Evolutionary conservation across 2,888 invertebrate species (phyloP).

Genomic region (Xiphydria camelus): DNA sequence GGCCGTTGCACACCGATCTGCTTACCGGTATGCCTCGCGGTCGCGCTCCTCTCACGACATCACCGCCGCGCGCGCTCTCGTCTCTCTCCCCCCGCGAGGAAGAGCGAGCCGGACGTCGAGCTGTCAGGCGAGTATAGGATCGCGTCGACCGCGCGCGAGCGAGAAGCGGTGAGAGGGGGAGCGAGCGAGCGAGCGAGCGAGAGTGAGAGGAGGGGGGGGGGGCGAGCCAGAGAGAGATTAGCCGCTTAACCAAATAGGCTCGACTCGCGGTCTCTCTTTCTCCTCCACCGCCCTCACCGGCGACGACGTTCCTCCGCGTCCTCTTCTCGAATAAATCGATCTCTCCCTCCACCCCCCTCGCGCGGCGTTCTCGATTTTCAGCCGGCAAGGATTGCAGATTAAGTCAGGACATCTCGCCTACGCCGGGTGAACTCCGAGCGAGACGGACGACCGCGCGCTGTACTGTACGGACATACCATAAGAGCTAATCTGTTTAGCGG

Average conservation of each 20-base stretch:
- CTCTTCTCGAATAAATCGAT: too few species aligned
- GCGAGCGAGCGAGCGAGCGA: conserved; percentile 12
- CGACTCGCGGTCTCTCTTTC: too few species aligned
- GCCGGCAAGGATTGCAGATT: conserved; percentile 1
- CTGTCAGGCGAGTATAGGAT: conserved; percentile 31
- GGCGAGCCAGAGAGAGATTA: conserved; percentile 34
- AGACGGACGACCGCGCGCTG: too few species aligned
- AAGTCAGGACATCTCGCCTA: too few species aligned
- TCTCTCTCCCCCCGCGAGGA: conserved; percentile 11
- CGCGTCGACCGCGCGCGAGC: conserved; percentile 5
- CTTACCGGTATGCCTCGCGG: too few species aligned
- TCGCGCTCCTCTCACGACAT: too few species aligned
- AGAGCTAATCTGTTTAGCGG: conserved; percentile 5
- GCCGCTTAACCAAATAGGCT: conserved; percentile 48
- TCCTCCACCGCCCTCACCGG: conserved; percentile 6
- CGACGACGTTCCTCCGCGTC: neutral
- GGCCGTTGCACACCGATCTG: conserved; percentile 44
- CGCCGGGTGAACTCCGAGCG: too few species aligned
- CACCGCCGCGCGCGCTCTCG: conserved; percentile 19
- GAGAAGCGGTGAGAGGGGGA: conserved; percentile 19
- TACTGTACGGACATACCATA: too few species aligned
- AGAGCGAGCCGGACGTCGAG: conserved; percentile 30
- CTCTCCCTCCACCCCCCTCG: too few species aligned
- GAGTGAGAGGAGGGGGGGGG: conserved; percentile 20
- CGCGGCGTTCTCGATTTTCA: conserved; percentile 6